Conservation (phyloP, 2,113 vertebrate genomes). For the Talpa occidentalis region DNA sequence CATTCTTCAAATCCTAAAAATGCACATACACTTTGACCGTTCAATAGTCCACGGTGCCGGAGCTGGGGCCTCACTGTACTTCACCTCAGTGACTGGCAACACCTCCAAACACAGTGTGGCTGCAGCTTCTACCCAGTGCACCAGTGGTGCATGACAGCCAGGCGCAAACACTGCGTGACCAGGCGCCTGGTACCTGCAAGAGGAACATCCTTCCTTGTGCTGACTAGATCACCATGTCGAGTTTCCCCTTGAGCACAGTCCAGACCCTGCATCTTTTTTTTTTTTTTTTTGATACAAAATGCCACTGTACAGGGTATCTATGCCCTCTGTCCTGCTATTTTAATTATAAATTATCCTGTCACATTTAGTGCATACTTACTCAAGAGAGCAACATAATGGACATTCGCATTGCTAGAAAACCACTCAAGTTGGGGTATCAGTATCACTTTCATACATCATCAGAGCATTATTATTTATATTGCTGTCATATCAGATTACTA, state of each 20-base stretch:
- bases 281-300: conserved; percentile 19
- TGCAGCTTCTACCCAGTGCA: not conserved
- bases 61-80: conserved; percentile 50
- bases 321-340: not conserved
- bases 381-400: not conserved
- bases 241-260: not conserved
- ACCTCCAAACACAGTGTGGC: conserved; percentile 55
- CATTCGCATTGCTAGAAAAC: not conserved
- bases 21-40: conserved; percentile 61
- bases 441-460: not conserved
- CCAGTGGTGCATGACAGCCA: not conserved
- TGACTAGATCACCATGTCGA: not conserved
- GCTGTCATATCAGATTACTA: not conserved
- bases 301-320: not conserved
- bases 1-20: conserved; percentile 74
- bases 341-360: conserved; percentile 30
- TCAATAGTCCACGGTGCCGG: conserved; percentile 64
- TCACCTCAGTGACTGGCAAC: conserved; percentile 32
- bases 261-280: not conserved
- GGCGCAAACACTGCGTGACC: not conserved
- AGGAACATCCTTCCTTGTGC: not conserved
- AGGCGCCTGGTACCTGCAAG: not conserved
- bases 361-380: not conserved
- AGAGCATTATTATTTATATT: not conserved
- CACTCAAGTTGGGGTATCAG: not conserved